phyloP scores from a whole-genome alignment of 2,113 vertebrate genomes.

The Ploceus nigricollis region DNA sequence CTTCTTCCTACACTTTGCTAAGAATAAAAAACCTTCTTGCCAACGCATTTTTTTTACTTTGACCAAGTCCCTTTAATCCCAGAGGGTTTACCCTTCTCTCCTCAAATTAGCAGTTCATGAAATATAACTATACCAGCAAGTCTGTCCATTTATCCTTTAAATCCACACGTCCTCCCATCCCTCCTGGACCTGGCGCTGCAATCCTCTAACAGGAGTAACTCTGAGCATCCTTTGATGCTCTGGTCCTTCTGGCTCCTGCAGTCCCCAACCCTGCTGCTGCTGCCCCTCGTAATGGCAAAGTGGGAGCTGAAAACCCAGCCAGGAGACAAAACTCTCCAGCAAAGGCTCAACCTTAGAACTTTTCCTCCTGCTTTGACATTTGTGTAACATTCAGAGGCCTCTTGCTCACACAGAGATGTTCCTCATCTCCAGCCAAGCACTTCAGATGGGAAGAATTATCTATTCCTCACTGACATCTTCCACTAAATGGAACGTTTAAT shows the following conservation, averaged over 20 bases:
- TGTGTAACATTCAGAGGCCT: conserved; percentile 24
- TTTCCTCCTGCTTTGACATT: neutral
- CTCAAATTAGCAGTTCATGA: neutral
- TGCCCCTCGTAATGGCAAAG: neutral
- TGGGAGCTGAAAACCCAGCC: neutral
- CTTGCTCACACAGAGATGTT: neutral
- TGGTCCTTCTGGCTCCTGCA: neutral
- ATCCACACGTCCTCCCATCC: neutral
- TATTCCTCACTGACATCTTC: conserved; percentile 57
- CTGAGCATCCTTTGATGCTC: neutral
- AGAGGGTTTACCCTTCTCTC: neutral
- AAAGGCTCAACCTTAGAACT: conserved; percentile 2
- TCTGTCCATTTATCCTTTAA: neutral
- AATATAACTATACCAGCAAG: neutral
- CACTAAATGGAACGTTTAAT: conserved; percentile 62
- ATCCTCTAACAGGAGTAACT: neutral
- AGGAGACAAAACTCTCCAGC: conserved; percentile 3
- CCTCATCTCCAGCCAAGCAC: neutral
- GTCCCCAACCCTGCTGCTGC: neutral
- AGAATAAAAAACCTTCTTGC: neutral
- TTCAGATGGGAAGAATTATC: conserved; percentile 45
- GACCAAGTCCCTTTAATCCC: neutral
- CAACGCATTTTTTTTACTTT: neutral
- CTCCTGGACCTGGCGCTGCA: neutral
- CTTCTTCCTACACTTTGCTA: neutral